Evolutionary conservation across 2,113 vertebrate genomes (phyloP).

Genomic region (Elephantulus edwardii): DNA sequence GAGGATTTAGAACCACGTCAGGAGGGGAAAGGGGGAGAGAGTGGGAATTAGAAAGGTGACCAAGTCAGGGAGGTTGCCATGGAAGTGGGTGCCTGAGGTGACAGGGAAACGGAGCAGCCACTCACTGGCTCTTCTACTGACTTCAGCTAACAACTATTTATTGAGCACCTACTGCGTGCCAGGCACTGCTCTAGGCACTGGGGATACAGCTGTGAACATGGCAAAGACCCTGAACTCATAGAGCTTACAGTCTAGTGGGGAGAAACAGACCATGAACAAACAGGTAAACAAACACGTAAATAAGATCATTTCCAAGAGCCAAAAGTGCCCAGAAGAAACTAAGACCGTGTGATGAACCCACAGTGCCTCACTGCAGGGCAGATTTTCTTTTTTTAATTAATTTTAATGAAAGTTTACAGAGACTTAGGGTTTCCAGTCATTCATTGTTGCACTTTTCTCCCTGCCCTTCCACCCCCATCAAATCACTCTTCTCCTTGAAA

Average conservation of each 20-base stretch:
- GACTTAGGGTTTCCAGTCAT: no score
- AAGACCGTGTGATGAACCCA: not conserved
- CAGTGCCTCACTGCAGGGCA: not conserved
- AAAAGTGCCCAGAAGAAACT: not conserved
- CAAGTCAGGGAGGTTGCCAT: not conserved
- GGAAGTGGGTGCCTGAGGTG: not conserved
- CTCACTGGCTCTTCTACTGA: not conserved
- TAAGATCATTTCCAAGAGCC: not conserved
- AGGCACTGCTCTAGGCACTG: constrained; percentile 11
- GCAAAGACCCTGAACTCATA: constrained; percentile 14
- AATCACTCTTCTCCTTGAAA: no score
- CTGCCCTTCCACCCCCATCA: no score
- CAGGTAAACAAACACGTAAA: not conserved
- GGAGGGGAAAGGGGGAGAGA: not conserved
- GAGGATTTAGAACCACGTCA: not conserved
- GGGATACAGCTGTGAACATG: not conserved
- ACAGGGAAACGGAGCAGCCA: not conserved
- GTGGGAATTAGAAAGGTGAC: not conserved
- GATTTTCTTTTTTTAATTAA: constrained; percentile 8
- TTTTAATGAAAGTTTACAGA: no score
- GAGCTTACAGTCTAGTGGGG: constrained; percentile 16
- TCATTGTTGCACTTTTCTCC: no score
- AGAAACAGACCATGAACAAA: constrained; percentile 1
- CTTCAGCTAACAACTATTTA: constrained; percentile 36
- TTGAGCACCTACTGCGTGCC: not conserved